A percentile compares a stretch with the other conserved stretches of the same genome.
Conservation (phyloP, 2,888 invertebrate species). For the Helicoverpa assulta region DNA sequence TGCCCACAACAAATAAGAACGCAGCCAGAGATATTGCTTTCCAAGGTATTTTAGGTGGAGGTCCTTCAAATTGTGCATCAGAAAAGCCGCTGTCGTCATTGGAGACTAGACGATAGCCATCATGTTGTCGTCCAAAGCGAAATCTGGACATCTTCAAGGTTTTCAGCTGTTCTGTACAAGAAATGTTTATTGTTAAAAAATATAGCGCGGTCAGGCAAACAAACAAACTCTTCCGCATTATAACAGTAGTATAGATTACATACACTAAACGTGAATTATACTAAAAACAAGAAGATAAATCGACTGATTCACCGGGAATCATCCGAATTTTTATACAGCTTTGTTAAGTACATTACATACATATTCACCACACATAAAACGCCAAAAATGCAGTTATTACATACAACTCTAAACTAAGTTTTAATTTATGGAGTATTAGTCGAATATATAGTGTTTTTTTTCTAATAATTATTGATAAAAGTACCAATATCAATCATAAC, state of each 20-base stretch:
- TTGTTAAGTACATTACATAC: slow-evolving; percentile 31
- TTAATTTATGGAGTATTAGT: slow-evolving; percentile 14
- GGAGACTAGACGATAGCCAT: slow-evolving; percentile 91
- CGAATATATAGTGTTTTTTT: slow-evolving; percentile 6
- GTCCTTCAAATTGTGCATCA: slow-evolving; percentile 92
- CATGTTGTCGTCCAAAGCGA: slow-evolving; percentile 89
- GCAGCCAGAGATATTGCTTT: slow-evolving; percentile 95
- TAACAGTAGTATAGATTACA: too few species aligned
- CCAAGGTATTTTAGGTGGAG: slow-evolving; percentile 94
- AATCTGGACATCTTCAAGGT: slow-evolving; percentile 90
- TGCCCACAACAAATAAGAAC: slow-evolving; percentile 94
- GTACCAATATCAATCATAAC: slow-evolving; percentile 43
- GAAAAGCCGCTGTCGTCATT: slow-evolving; percentile 92
- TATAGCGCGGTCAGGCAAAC: neutral
- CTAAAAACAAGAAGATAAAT: neutral
- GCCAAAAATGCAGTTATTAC: slow-evolving; percentile 27
- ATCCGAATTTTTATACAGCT: neutral
- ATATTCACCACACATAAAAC: slow-evolving; percentile 24
- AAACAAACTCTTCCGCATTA: too few species aligned
- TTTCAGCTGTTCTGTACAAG: slow-evolving; percentile 72
- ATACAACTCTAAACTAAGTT: slow-evolving; percentile 29
- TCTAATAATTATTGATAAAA: slow-evolving; percentile 22
- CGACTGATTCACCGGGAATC: neutral
- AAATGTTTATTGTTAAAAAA: slow-evolving; percentile 13
- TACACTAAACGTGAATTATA: neutral